phyloP scores from a whole-genome alignment of 2,888 invertebrate species.

The Globia sparganii region DNA sequence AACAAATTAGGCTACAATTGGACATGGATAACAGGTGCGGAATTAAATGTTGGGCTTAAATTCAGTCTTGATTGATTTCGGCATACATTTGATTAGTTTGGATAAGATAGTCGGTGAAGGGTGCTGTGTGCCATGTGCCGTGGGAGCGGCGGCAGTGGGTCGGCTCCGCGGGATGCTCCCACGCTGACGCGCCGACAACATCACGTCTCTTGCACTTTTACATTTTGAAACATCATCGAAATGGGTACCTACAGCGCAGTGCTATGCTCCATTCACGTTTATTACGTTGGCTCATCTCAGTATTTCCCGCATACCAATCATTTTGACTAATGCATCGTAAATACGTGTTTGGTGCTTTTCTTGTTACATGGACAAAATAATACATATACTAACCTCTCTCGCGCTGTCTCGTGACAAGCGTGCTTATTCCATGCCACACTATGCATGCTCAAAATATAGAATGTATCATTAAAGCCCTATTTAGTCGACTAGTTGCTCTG shows the following conservation, averaged over 20 bases:
- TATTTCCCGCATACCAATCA: conserved; percentile 18
- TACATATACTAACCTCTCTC: background rate
- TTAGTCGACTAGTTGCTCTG: background rate
- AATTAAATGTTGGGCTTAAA: background rate
- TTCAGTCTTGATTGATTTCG: background rate
- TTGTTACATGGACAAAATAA: background rate
- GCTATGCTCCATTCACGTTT: conserved; percentile 31
- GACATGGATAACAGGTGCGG: background rate
- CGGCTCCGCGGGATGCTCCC: conserved; percentile 67
- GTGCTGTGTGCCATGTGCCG: conserved; percentile 68
- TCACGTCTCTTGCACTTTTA: conserved; percentile 69
- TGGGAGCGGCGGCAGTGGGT: conserved; percentile 70
- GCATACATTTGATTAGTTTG: background rate
- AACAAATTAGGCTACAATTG: background rate
- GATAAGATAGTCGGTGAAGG: conserved; percentile 54
- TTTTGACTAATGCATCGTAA: conserved; percentile 35
- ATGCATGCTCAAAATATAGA: background rate
- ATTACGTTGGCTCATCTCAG: conserved; percentile 18
- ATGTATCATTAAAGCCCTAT: background rate
- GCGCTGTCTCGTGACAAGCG: background rate
- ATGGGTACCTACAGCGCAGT: conserved; percentile 45
- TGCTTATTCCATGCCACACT: background rate
- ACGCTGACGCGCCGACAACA: conserved; percentile 62
- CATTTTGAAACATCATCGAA: conserved; percentile 63
- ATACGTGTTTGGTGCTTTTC: background rate